Conservation (phyloP, 2,797 vertebrate species). For the Oceanodroma leucorhoa region DNA sequence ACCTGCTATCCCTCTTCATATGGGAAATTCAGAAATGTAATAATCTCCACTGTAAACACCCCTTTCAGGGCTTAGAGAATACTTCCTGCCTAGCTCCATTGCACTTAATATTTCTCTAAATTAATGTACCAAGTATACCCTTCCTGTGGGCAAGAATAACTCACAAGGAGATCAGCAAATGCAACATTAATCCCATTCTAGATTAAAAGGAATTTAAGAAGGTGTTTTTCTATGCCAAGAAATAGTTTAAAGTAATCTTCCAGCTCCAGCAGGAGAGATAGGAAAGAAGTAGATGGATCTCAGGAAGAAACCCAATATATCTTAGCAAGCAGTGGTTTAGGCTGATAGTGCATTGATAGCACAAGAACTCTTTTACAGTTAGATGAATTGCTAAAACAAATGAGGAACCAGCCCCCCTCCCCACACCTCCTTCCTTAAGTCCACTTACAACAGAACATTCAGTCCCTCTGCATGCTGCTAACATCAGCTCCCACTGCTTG, state of each 20-base stretch:
- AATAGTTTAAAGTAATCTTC: not conserved
- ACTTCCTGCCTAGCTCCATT: not conserved
- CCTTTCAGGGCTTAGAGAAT: not conserved
- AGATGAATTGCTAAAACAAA: not conserved
- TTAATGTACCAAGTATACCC: not conserved
- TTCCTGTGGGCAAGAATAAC: not conserved
- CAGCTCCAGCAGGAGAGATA: not conserved
- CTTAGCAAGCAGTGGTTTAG: not conserved
- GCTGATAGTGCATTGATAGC: not conserved
- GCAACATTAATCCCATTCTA: not conserved
- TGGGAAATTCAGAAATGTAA: not conserved
- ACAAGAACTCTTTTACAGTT: not conserved
- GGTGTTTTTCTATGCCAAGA: not conserved
- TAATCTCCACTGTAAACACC: not conserved
- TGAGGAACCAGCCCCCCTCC: not conserved
- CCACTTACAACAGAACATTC: not conserved
- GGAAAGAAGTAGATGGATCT: not conserved
- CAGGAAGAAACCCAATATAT: not conserved
- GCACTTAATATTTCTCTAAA: not conserved
- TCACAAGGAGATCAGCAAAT: not conserved
- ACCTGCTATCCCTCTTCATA: not conserved
- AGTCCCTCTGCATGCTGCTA: not conserved
- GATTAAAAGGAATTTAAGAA: not conserved
- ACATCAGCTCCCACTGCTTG: not conserved
- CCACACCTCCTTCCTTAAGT: not conserved